Base-by-base conservation (phyloP, 1,140 invertebrate species). In the Pogonomyrmex californicus region DNA sequence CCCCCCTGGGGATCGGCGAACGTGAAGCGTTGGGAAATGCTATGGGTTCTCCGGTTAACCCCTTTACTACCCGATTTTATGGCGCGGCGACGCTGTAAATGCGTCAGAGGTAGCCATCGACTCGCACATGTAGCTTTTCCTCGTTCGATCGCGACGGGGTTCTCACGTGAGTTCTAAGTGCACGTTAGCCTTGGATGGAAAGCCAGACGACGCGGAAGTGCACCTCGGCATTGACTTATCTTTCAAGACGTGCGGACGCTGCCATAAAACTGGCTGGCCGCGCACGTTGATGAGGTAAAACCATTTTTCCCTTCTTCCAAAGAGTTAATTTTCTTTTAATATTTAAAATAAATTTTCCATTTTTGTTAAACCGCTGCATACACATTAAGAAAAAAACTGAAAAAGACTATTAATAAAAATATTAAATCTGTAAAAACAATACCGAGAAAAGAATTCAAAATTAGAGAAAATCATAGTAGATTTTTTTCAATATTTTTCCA, bases 61-160 rank as follows among this genome's bases (percentile, higher is more conserved):
- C 66, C 88, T 90, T 90, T 87, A 75, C 70, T 68, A 63, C 76
- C 47, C 73, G 58, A 86, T 89, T 89, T 90, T 90, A 90, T 75
- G 71, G 51, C 44, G 41, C n/a, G 47, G 71, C 51, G 73, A 86
- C 70, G 87, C 65, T 86, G 87, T 89, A 89, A 89, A 89, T 86
- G 88, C 83, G 77, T 89, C 86, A 89, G 86, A 49, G 54, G 75
- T 63, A n/a, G 51, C 86, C 51, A 51, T 65, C 62, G 77, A 75
- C 56, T 87, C 66, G 77, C 44, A 23, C 47, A 47, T 44, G 10
- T 54, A 47, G 71, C 62, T n/a, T 41, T 62, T 77, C 47, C 60
- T 78, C 73, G 82, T 51, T 85, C 82, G 82, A 49, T 44, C 56
- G 44, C 23, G 73, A 77, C 73, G 82, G 23, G n/a, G 14, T 47